These are phyloP conservation scores for Crossaster papposus DNA, from an alignment of 53 echinoderm and acorn worm genomes.

Conservation along the genomic window DNA sequence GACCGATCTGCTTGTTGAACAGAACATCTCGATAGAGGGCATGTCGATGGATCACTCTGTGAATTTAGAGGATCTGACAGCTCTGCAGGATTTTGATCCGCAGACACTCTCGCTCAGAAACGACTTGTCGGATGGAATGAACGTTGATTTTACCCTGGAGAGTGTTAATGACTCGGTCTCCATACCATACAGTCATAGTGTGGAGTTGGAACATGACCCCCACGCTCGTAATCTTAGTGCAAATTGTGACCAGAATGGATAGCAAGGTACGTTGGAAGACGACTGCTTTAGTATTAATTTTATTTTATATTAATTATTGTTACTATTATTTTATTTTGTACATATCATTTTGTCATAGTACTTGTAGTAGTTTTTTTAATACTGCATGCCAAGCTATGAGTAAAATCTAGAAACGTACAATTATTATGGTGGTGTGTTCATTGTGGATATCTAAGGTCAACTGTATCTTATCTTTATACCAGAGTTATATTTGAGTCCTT, in stretches of 20 bases:
- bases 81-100: slow-evolving; percentile 29
- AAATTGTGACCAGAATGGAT: not conserved
- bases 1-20: not conserved
- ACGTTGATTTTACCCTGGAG: slow-evolving; percentile 30
- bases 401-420: no score
- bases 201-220: slow-evolving; percentile 43
- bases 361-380: no score
- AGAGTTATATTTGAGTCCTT: no score
- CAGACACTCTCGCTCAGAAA: not conserved
- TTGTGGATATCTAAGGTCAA: no score
- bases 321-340: no score
- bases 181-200: slow-evolving; percentile 40
- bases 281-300: no score
- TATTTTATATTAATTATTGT: no score
- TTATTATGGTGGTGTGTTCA: no score
- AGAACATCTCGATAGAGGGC: not conserved
- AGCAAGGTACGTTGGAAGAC: not conserved
- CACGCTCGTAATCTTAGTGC: not conserved
- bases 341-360: no score
- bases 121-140: not conserved
- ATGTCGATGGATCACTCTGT: not conserved
- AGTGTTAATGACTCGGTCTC: slow-evolving; percentile 48
- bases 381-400: no score
- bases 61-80: slow-evolving; percentile 4
- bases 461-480: no score